A percentile compares a stretch with the other conserved stretches of the same genome.
These are phyloP conservation scores for Papilio helenus DNA, from an alignment of 1,140 invertebrate species.

Conservation along the genomic window DNA sequence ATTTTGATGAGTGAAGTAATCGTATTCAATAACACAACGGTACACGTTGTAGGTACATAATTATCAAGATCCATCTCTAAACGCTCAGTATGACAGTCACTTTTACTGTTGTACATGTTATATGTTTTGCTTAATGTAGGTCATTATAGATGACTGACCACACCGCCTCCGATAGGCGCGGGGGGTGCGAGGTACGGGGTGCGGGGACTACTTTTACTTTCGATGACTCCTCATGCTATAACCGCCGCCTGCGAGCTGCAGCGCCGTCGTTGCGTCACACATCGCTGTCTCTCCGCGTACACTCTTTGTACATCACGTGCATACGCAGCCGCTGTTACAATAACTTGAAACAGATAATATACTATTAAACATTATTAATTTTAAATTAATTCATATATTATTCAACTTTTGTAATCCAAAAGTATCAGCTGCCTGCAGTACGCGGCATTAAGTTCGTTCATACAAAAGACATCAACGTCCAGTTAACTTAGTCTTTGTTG, in stretches of 20 bases:
- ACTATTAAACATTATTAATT: neutral
- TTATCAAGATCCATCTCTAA: neutral
- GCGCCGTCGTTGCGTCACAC: neutral
- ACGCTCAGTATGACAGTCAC: neutral
- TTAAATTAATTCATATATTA: too few relatives aligned
- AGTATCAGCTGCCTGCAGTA: neutral
- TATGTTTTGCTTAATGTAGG: neutral
- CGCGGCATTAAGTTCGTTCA: neutral
- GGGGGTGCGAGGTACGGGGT: neutral
- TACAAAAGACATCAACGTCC: constrained; percentile 17
- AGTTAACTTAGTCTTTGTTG: neutral
- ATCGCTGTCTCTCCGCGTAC: neutral
- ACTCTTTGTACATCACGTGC: neutral
- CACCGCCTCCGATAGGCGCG: neutral
- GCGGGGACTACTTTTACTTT: constrained; percentile 15
- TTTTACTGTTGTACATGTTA: neutral
- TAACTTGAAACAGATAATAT: neutral
- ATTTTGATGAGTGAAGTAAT: too few relatives aligned
- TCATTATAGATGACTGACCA: neutral
- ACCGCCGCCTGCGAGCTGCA: neutral
- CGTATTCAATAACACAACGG: neutral
- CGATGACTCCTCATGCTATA: constrained; percentile 1
- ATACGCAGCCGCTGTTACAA: neutral
- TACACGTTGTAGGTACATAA: neutral
- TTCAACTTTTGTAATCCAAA: too few relatives aligned